These are phyloP conservation scores for Lycophotia porphyrea DNA, from an alignment of 2,888 invertebrate genomes.

Conservation along the genomic window DNA sequence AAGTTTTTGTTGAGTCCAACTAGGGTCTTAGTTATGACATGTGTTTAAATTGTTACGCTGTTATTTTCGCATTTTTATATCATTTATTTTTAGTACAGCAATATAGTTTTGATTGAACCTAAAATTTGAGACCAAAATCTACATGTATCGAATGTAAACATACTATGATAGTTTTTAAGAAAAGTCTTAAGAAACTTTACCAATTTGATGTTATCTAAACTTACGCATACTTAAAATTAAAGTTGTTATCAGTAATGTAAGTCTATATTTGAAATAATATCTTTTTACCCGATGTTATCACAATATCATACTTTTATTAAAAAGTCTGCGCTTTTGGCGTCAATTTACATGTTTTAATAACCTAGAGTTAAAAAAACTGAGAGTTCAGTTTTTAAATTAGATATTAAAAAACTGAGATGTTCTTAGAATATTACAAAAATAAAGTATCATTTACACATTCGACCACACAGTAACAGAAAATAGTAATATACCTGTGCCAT, in stretches of 20 bases:
- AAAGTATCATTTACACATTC: background rate
- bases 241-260: constrained; percentile 14
- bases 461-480: background rate
- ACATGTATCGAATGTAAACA: background rate
- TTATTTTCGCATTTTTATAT: background rate
- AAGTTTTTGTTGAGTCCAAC: background rate
- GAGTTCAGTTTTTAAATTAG: background rate
- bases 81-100: background rate
- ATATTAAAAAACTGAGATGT: background rate
- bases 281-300: background rate
- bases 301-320: background rate
- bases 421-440: background rate
- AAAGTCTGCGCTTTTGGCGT: background rate
- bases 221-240: constrained; percentile 11
- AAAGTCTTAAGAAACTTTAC: constrained; percentile 36
- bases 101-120: background rate
- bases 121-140: background rate
- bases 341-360: background rate
- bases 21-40: background rate
- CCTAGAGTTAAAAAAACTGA: background rate
- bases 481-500: background rate
- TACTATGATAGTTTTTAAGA: constrained; percentile 17
- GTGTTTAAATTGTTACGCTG: background rate
- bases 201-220: constrained; percentile 43
- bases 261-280: background rate